Evolutionary conservation across 2,888 invertebrate species (phyloP), one percentile per base, ranked within the genome.

Genomic region (Cephonodes hylas): DNA sequence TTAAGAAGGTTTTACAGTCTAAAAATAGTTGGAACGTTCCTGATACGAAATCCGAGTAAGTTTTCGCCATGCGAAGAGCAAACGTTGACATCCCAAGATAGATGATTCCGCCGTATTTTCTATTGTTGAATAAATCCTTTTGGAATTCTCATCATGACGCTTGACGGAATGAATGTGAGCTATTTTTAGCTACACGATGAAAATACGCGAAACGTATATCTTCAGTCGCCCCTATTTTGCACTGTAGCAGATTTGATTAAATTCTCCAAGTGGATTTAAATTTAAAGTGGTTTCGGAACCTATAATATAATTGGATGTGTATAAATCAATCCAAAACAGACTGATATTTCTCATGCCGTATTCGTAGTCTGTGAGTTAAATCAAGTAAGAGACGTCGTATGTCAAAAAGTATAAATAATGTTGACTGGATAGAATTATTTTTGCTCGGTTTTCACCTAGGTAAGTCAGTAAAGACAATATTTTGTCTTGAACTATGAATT

Each of bases 81-180:
- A 15, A 20, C 44, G 56, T 62, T 62, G 67, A 68, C 63, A 58
- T 59, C 66, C 53, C 59, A 64, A 67, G 64, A 68, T 64, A 68
- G 61, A 67, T 68, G 63, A 42, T 58, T 45, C 34, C 31, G 20
- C n/a, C 45, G 56, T 61, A 64, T 64, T 68, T 58, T 53, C 62
- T 61, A 61, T 64, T 68, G 62, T 66, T 60, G 59, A 62, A 38
- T 63, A 61, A 62, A 59, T 64, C 64, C 64, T 62, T 67, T 63
- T 57, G 60, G 56, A 56, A 42, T 44, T 25, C 18, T 25, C 42
- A 22, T 31, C 20, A 25, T 18, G 60, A 38, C 18, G 15, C 15
- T 60, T 38, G 42, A 34, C 20, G 25, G 1, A 20, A 42, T 22
- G 27, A 34, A 23, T 57, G 42, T 10, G 20, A 18, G 48, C 48